A percentile compares a stretch with the other conserved stretches of the same genome.
Evolutionary conservation across 1,140 invertebrate species (phyloP).

Genomic region (Magallana angulata): DNA sequence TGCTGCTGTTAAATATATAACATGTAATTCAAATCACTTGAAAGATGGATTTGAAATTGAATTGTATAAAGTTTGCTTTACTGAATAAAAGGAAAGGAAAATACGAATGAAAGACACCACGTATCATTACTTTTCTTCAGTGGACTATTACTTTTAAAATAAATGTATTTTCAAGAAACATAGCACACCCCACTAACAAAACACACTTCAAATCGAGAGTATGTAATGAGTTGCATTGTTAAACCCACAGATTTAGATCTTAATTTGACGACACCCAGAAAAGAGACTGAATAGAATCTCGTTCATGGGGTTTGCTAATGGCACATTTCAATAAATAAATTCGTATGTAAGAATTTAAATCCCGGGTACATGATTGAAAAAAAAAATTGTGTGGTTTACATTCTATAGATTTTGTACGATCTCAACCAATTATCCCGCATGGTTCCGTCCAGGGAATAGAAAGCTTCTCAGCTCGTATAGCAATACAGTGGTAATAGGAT

Average conservation of each 20-base stretch:
- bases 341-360: slow-evolving; percentile 31
- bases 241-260: slow-evolving; percentile 5
- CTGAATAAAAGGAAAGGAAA: background rate
- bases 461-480: background rate
- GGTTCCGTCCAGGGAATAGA: background rate
- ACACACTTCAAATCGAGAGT: background rate
- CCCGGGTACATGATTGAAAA: slow-evolving; percentile 4
- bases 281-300: background rate
- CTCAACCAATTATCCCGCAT: background rate
- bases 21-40: background rate
- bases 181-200: background rate
- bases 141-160: background rate
- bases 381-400: background rate
- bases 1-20: background rate
- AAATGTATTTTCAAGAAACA: background rate
- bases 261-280: background rate
- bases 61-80: background rate
- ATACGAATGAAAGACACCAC: too few relatives aligned
- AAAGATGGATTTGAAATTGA: background rate
- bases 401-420: background rate
- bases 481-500: slow-evolving; percentile 33
- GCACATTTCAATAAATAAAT: background rate
- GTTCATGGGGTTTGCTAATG: background rate
- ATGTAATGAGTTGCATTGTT: background rate
- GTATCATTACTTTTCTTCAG: background rate